Evolutionary conservation across 2,888 invertebrate species (phyloP), one percentile per base, ranked within the genome.

Genomic region (Pterostichus niger): DNA sequence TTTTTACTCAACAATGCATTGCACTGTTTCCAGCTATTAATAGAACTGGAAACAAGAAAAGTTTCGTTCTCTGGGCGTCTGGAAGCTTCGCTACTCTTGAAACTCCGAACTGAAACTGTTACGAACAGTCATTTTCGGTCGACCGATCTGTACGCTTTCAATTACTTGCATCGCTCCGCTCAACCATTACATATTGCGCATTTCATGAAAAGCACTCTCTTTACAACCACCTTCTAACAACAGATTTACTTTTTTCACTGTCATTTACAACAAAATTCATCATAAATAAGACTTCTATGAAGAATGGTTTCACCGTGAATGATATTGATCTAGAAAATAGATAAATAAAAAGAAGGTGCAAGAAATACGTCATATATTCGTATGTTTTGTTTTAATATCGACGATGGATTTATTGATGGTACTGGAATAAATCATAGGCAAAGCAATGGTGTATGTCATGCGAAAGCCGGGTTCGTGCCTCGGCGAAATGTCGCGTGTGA

Each of bases 41-140:
- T 73, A 73, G 71, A 54, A 81, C 68, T 52, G 59, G 52, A 81
- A 81, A 81, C 81, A 81, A 81, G 81, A 81, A 81, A 81, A 81
- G 71, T 81, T 81, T 68, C 24, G 24, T 24, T 24, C 24, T 24
- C 24, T 24, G 24, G 24, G 24, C 24, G 24, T 24, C 54, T 64
- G 40, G 40, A 64, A 24, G 59, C 59, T 59, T 17, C 11, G 13
- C 56, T 59, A 59, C 59, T 24, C 59, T 59, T 59, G 31, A 59
- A 59, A 59, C 59, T 59, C 59, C 24, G 59, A 24, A n/a, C 68
- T 44, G 68, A 64, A 64, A 64, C 64, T 64, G 33, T 64, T 40
- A 24, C 54, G 40, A 75, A 73, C 46, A 44, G 73, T 73, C 75
- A 52, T 52, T 75, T 75, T 75, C 64, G 54, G 33, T 75, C 75